A percentile compares a stretch with the other conserved stretches of the same genome.
Conservation (phyloP, 1,140 invertebrate genomes). For the Meloidogyne exigua region DNA sequence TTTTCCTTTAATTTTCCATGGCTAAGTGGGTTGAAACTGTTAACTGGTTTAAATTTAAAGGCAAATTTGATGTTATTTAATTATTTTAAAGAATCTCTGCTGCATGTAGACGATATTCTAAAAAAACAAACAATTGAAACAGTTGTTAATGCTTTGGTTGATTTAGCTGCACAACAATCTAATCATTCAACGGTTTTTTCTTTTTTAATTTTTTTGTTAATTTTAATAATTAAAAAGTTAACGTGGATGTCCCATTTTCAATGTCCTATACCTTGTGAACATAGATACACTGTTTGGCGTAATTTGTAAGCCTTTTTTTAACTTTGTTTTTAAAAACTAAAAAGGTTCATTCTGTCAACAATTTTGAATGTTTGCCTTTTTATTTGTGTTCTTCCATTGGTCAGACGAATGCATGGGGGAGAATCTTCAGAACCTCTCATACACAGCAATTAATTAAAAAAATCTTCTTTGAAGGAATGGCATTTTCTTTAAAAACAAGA, state of each 20-base stretch:
- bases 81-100: slow-evolving; percentile 16
- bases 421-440: slow-evolving; percentile 34
- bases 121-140: slow-evolving; percentile 28
- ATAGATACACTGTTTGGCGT: slow-evolving; percentile 46
- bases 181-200: slow-evolving; percentile 39
- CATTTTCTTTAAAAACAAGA: not conserved
- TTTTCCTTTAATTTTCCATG: no score
- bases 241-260: slow-evolving; percentile 43
- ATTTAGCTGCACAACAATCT: slow-evolving; percentile 41
- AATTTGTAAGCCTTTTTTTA: slow-evolving; percentile 36
- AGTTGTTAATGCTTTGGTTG: slow-evolving; percentile 38
- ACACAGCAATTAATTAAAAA: slow-evolving; percentile 1
- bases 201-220: slow-evolving; percentile 4
- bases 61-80: no score
- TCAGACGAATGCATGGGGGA: slow-evolving; percentile 32
- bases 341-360: slow-evolving; percentile 37
- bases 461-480: not conserved
- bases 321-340: not conserved
- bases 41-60: no score
- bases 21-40: no score
- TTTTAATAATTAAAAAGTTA: not conserved
- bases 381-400: slow-evolving; percentile 37
- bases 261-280: slow-evolving; percentile 49
- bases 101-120: slow-evolving; percentile 44
- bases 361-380: slow-evolving; percentile 46